Conservation (phyloP, 2,113 vertebrate genomes). For the Rhipidura dahli region DNA sequence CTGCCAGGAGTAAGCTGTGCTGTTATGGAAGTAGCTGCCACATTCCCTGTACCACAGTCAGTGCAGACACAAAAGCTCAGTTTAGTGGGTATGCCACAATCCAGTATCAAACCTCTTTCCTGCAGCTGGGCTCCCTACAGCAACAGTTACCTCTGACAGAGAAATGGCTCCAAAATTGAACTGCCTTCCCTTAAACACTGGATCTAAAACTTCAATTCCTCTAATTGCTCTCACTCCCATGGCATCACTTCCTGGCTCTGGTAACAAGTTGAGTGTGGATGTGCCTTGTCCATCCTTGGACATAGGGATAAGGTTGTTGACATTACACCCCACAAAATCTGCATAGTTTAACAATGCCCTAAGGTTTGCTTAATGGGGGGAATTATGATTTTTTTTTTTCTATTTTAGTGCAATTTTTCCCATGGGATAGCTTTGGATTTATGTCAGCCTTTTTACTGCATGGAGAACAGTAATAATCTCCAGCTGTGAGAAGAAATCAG, state of each 20-base stretch:
- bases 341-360: not conserved
- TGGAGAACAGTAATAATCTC: not conserved
- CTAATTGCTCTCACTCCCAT: not conserved
- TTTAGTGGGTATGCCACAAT: not conserved
- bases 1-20: not conserved
- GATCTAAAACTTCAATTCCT: not conserved
- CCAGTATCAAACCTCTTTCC: not conserved
- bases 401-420: not conserved
- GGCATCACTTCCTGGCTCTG: not conserved
- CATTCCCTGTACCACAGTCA: not conserved
- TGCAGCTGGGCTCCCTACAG: not conserved
- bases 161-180: conserved; percentile 7
- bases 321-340: not conserved
- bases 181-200: not conserved
- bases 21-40: not conserved
- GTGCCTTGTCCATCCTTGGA: not conserved
- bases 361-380: not conserved
- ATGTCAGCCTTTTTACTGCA: not conserved
- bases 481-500: not conserved
- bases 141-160: not conserved
- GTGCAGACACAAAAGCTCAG: not conserved
- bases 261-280: not conserved
- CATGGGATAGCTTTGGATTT: not conserved
- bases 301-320: not conserved
- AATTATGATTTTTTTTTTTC: not conserved